These are phyloP conservation scores for Anguilla pacifica DNA, from an alignment of 2,797 vertebrate species.

Conservation along the genomic window DNA sequence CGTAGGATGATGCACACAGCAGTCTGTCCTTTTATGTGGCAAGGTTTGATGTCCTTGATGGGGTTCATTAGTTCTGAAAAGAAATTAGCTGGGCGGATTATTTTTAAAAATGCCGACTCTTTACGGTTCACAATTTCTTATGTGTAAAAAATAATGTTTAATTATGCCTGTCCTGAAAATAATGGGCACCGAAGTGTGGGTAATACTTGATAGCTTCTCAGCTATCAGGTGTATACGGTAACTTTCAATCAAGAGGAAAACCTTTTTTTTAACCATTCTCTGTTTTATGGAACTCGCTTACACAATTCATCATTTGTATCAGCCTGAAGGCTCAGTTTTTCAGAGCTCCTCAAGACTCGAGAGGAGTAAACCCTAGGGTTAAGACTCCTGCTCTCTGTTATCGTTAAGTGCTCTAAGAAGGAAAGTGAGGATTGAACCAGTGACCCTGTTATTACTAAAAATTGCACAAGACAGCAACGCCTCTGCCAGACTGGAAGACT, in stretches of 20 bases:
- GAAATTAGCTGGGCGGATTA: constrained; percentile 10
- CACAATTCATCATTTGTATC: neutral
- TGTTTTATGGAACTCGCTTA: neutral
- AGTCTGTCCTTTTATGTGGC: neutral
- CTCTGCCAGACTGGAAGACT: neutral
- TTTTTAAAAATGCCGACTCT: neutral
- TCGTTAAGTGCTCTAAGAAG: neutral
- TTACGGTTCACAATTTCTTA: neutral
- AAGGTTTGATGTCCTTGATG: neutral
- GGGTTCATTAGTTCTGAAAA: constrained; percentile 11
- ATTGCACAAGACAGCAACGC: neutral
- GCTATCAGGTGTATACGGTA: neutral
- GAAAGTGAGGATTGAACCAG: constrained; percentile 8
- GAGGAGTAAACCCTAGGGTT: neutral
- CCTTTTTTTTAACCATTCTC: neutral
- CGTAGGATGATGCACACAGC: neutral
- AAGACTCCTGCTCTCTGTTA: constrained; percentile 1
- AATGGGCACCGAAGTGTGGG: neutral
- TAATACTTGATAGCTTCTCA: neutral
- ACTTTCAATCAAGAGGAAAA: constrained; percentile 18
- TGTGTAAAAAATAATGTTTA: constrained; percentile 40
- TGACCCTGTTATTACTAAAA: constrained; percentile 17
- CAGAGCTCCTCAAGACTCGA: neutral
- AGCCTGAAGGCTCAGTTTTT: neutral
- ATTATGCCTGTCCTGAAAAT: constrained; percentile 24